Conservation (phyloP, 2,113 vertebrate genomes). For the Regulus satrapa region DNA sequence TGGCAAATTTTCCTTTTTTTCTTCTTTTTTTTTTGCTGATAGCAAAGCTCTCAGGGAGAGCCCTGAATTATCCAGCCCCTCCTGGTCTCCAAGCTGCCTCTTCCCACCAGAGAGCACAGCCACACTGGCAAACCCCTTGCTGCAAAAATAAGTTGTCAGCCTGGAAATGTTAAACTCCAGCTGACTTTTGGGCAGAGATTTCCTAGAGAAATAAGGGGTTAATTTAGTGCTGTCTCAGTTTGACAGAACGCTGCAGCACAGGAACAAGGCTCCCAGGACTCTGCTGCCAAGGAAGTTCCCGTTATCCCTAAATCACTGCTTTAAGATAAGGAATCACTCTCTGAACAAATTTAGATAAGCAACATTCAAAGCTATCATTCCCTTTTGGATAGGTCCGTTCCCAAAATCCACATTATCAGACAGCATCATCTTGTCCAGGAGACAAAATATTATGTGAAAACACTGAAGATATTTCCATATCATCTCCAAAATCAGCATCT, state of each 20-base stretch:
- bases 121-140: accelerated
- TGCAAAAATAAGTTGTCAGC: not conserved
- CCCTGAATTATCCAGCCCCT: not conserved
- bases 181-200: not conserved
- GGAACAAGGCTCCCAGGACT: not conserved
- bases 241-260: not conserved
- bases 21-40: not conserved
- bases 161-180: not conserved
- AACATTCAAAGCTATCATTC: not conserved
- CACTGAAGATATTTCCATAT: accelerated
- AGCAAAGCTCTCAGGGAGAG: not conserved
- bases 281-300: not conserved
- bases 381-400: not conserved
- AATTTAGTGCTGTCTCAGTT: not conserved
- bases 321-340: not conserved
- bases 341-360: not conserved
- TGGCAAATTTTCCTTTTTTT: not conserved
- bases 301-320: not conserved
- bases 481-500: not conserved
- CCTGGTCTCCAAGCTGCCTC: not conserved
- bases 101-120: not conserved
- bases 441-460: not conserved
- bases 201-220: not conserved
- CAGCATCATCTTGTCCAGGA: not conserved
- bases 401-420: not conserved